Percentiles rank a stretch among this genome's conserved stretches.
Conservation (phyloP, 2,888 invertebrate genomes). For the Drosophila cracens region DNA sequence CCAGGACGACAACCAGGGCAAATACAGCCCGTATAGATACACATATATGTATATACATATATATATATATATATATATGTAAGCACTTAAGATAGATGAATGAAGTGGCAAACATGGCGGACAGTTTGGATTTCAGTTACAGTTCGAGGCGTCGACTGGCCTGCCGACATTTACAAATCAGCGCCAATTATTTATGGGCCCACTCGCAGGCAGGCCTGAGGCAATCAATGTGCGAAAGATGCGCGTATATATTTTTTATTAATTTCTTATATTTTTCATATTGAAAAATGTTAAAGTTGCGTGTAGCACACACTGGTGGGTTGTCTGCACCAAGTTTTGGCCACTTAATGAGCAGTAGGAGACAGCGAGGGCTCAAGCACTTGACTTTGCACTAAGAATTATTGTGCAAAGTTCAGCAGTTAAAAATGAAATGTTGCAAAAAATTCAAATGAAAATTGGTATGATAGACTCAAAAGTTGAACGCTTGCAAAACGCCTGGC, state of each 20-base stretch:
- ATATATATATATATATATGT: conserved; percentile 7
- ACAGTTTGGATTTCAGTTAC: conserved; percentile 61
- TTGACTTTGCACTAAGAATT: conserved; percentile 42
- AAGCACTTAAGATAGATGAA: conserved; percentile 78
- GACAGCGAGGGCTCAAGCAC: conserved; percentile 23
- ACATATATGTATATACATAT: neutral
- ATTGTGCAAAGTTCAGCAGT: conserved; percentile 75
- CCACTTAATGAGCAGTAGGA: conserved; percentile 57
- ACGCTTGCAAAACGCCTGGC: conserved; percentile 18
- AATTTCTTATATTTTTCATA: conserved; percentile 57
- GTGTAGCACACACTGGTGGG: conserved; percentile 41
- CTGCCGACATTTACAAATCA: conserved; percentile 73
- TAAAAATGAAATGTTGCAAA: conserved; percentile 78
- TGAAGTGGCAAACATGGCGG: conserved; percentile 78
- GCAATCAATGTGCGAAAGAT: conserved; percentile 10
- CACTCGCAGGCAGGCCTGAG: neutral
- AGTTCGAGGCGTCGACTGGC: conserved; percentile 55
- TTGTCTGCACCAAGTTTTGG: conserved; percentile 40
- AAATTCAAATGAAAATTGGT: conserved; percentile 67
- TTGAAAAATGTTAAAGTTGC: conserved; percentile 18
- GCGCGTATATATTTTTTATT: conserved; percentile 36
- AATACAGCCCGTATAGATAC: conserved; percentile 8
- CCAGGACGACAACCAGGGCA: conserved; percentile 43
- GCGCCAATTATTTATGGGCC: conserved; percentile 65
- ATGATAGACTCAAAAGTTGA: conserved; percentile 48